A percentile compares a stretch with the other conserved stretches of the same genome.
Evolutionary conservation across 2,113 vertebrate genomes (phyloP).

Genomic region (Morone chrysops): DNA sequence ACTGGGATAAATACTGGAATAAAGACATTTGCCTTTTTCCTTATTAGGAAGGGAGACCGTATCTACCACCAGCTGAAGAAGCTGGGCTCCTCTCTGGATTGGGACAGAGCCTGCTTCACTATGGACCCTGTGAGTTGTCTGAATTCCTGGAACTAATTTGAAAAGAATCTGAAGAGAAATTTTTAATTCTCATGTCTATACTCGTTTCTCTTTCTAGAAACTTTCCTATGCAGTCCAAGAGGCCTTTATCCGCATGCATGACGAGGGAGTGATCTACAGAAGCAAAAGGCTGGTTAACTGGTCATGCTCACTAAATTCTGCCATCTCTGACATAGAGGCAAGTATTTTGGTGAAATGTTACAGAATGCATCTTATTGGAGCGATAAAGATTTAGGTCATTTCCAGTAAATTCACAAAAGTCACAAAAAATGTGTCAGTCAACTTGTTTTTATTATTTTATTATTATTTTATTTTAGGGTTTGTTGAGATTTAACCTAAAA

Average conservation of each 20-base stretch:
- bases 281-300: constrained; percentile 95
- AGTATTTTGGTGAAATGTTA: constrained; percentile 15
- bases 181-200: background rate
- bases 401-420: background rate
- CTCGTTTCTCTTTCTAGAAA: constrained; percentile 81
- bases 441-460: background rate
- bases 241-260: constrained; percentile 91
- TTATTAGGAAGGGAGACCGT: constrained; percentile 90
- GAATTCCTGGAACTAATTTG: background rate
- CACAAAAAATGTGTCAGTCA: background rate
- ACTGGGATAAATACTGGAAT: background rate
- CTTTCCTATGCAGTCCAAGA: constrained; percentile 90
- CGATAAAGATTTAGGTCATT: background rate
- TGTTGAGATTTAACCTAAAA: background rate
- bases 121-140: constrained; percentile 89
- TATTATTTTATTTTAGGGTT: background rate
- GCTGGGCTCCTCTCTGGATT: constrained; percentile 92
- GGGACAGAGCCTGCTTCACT: constrained; percentile 95
- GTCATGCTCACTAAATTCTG: constrained; percentile 94
- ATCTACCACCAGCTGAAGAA: constrained; percentile 95
- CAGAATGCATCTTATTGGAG: background rate
- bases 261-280: constrained; percentile 91
- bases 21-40: background rate
- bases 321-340: constrained; percentile 95
- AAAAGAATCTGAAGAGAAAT: background rate